These are phyloP conservation scores for Gymnosoma rotundatum DNA, from an alignment of 2,888 invertebrate genomes.

Conservation along the genomic window DNA sequence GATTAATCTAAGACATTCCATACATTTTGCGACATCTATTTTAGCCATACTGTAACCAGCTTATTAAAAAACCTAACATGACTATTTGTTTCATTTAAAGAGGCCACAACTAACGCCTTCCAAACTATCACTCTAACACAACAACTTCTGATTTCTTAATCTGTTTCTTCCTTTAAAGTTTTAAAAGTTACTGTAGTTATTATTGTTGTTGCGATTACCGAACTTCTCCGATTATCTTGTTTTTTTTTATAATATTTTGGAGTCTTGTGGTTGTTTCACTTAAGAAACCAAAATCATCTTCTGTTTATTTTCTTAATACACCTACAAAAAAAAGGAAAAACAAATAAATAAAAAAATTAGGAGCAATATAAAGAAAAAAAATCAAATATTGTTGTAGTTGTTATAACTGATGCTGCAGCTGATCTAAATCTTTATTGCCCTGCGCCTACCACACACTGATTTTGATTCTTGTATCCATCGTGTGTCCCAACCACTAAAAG, in stretches of 20 bases:
- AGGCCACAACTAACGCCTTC: conserved; percentile 25
- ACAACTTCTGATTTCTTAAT: conserved; percentile 35
- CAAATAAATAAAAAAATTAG: too few relatives aligned
- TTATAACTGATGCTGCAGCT: conserved; percentile 46
- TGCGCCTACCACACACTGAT: conserved; percentile 64
- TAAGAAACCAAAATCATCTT: conserved; percentile 9
- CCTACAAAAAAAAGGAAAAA: conserved; percentile 53
- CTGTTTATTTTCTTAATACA: conserved; percentile 41
- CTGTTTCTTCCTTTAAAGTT: background rate
- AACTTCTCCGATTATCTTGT: conserved; percentile 36
- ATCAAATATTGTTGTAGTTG: conserved; percentile 28
- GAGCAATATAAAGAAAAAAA: background rate
- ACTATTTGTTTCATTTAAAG: background rate
- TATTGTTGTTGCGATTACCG: conserved; percentile 31
- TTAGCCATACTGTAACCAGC: background rate
- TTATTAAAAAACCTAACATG: background rate
- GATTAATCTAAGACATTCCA: too few relatives aligned
- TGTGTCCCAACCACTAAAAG: conserved; percentile 39
- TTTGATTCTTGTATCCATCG: conserved; percentile 32
- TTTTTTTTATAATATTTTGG: conserved; percentile 22
- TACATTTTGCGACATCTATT: background rate
- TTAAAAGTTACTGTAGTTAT: conserved; percentile 6
- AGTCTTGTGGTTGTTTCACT: conserved; percentile 9
- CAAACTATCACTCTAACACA: background rate
- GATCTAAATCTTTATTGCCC: conserved; percentile 69